Evolutionary conservation across 2,888 invertebrate species (phyloP).

Genomic region (Drosophila infuscata): DNA sequence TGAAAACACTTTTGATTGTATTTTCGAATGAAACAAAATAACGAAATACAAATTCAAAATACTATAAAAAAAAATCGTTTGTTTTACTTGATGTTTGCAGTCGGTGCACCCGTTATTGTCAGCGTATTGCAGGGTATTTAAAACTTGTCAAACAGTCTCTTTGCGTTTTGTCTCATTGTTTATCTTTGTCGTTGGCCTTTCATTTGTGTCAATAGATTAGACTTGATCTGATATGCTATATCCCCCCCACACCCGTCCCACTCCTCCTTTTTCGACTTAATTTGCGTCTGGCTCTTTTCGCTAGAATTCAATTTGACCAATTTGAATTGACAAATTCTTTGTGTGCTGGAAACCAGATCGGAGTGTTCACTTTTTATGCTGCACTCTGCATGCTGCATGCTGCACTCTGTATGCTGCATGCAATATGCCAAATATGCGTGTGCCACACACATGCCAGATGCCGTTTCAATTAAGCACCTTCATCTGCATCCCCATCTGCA

Average conservation of each 20-base stretch:
- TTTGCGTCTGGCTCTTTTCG: neutral
- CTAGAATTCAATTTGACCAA: neutral
- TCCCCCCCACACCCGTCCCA: no score
- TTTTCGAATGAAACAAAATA: neutral
- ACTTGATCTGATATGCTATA: neutral
- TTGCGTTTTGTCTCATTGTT: neutral
- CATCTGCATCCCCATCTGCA: neutral
- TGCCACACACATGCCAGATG: neutral
- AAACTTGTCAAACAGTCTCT: neutral
- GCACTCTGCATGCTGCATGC: neutral
- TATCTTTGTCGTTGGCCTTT: conserved; percentile 10
- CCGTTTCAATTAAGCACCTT: neutral
- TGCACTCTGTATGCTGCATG: neutral
- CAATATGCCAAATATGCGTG: neutral
- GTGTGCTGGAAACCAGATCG: neutral
- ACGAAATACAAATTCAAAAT: neutral
- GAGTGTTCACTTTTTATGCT: neutral
- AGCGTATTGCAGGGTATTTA: neutral
- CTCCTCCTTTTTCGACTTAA: neutral
- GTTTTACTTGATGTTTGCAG: neutral
- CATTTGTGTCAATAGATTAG: conserved; percentile 1
- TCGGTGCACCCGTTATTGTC: neutral
- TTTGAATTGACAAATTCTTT: neutral
- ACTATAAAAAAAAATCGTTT: neutral
- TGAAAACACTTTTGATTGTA: neutral